These are phyloP conservation scores for Pachymerium ferrugineum DNA, from an alignment of 2,888 invertebrate species.

Conservation along the genomic window DNA sequence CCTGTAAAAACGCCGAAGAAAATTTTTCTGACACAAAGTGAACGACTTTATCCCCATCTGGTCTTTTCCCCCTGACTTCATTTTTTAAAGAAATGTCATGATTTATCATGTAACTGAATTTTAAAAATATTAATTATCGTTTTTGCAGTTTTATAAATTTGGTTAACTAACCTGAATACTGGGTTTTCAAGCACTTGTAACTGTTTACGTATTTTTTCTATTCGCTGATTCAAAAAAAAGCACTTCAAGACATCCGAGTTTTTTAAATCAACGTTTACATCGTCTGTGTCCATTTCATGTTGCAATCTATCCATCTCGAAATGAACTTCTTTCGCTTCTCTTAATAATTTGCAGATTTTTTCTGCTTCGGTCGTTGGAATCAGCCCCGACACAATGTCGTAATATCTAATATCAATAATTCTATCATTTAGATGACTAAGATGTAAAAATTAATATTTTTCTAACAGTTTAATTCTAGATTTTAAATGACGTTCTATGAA, in stretches of 20 bases:
- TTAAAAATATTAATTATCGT: background rate
- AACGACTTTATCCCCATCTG: background rate
- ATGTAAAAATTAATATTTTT: background rate
- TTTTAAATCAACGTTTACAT: constrained; percentile 39
- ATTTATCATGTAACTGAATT: background rate
- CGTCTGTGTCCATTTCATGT: constrained; percentile 37
- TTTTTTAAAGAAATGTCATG: background rate
- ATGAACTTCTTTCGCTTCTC: background rate
- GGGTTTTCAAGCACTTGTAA: constrained; percentile 40
- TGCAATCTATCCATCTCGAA: constrained; percentile 33
- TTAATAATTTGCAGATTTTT: background rate
- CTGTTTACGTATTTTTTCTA: constrained; percentile 39
- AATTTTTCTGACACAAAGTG: constrained; percentile 13
- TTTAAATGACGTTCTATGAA: constrained; percentile 38
- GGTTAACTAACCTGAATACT: constrained; percentile 35
- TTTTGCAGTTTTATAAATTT: too few relatives aligned
- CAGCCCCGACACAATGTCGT: background rate
- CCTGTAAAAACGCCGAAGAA: background rate
- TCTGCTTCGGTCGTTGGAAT: background rate
- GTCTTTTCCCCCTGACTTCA: background rate
- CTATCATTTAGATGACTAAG: background rate
- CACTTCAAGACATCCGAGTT: constrained; percentile 39
- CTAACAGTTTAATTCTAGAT: constrained; percentile 39
- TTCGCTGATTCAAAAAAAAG: constrained; percentile 37
- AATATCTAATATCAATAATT: background rate